Evolutionary conservation across 2,113 vertebrate species (phyloP).

Genomic region (Ploceus nigricollis): DNA sequence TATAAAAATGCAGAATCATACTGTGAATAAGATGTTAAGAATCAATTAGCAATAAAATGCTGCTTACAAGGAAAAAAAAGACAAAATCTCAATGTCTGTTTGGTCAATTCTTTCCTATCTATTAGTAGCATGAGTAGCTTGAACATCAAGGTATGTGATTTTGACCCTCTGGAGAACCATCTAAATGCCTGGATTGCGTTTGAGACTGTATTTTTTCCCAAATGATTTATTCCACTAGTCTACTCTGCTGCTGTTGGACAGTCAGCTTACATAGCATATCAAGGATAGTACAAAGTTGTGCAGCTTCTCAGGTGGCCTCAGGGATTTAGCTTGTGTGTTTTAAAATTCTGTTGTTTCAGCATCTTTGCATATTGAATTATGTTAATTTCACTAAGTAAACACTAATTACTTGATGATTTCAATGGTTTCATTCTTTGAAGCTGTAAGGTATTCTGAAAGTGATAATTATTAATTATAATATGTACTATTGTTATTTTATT

Average conservation of each 20-base stretch:
- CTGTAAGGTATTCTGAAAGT: background rate
- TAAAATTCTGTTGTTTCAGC: background rate
- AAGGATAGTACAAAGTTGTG: background rate
- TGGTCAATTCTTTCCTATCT: background rate
- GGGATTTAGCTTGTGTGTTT: background rate
- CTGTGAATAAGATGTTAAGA: background rate
- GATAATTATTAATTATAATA: background rate
- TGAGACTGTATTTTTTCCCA: background rate
- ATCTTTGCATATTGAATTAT: background rate
- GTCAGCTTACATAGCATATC: background rate
- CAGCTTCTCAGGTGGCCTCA: background rate
- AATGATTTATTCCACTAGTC: background rate
- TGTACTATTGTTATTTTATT: background rate
- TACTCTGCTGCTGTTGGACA: background rate
- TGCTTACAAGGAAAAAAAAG: background rate
- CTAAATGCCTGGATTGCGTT: background rate
- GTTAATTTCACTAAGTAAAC: background rate
- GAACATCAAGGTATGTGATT: background rate
- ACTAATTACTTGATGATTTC: background rate
- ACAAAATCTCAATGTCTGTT: background rate
- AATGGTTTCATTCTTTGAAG: background rate
- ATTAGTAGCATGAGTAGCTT: background rate
- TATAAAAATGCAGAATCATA: background rate
- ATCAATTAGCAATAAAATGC: background rate
- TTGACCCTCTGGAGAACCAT: background rate